These are phyloP conservation scores for Loris lydekkerianus DNA, from an alignment of 2,797 vertebrate genomes.

Conservation along the genomic window DNA sequence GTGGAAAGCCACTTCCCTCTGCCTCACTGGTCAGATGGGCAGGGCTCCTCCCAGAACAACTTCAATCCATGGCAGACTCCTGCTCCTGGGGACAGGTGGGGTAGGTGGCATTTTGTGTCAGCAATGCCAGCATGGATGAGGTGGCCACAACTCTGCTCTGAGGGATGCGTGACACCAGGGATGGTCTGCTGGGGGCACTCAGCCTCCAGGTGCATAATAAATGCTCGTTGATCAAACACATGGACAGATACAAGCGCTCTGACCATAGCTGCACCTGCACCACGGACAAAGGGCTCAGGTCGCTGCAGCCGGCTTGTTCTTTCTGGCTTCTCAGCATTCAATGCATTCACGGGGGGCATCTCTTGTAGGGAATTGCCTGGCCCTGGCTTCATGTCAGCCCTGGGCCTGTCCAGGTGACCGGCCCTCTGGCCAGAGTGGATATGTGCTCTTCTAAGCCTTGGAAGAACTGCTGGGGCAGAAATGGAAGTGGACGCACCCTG, in stretches of 20 bases:
- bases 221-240: not conserved
- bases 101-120: not conserved
- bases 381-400: rapidly evolving
- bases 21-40: not conserved
- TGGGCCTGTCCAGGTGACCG: not conserved
- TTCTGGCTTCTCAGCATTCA: not conserved
- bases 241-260: rapidly evolving
- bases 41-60: rapidly evolving
- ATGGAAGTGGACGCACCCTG: not conserved
- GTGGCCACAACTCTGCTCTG: not conserved
- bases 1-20: rapidly evolving
- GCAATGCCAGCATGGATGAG: too few relatives aligned
- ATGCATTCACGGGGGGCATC: not conserved
- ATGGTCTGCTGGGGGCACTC: rapidly evolving
- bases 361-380: not conserved
- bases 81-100: not conserved
- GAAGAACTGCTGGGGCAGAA: not conserved
- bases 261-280: rapidly evolving
- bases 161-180: too few relatives aligned
- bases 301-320: not conserved
- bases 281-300: too few relatives aligned
- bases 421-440: too few relatives aligned
- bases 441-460: not conserved
- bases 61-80: not conserved
- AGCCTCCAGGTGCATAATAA: not conserved